These are phyloP conservation scores for Aleiodes alternator DNA, from an alignment of 2,888 invertebrate genomes.

Conservation along the genomic window DNA sequence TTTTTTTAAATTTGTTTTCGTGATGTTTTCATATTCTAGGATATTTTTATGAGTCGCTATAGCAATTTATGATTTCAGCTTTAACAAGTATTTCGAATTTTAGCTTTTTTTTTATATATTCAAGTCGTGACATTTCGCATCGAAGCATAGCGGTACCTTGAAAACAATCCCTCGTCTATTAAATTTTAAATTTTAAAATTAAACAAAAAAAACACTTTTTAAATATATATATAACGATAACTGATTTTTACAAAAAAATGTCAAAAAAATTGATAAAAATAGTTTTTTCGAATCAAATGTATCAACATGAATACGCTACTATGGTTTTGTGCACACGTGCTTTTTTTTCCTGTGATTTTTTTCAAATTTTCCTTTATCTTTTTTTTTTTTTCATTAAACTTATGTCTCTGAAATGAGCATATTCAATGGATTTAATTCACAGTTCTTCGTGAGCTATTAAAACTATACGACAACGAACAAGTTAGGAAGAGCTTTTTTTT, in stretches of 20 bases:
- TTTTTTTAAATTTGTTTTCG: neutral
- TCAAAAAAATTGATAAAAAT: neutral
- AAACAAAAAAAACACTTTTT: neutral
- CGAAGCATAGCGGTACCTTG: too few relatives aligned
- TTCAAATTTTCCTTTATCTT: too few relatives aligned
- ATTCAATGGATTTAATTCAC: too few relatives aligned
- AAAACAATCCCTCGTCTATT: neutral
- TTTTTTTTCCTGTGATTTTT: neutral
- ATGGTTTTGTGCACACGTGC: neutral
- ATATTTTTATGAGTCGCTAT: neutral
- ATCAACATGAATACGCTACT: neutral
- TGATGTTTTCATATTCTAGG: neutral
- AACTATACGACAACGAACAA: slow-evolving; percentile 67
- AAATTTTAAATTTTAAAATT: neutral
- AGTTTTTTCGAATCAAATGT: neutral
- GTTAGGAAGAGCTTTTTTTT: slow-evolving; percentile 74
- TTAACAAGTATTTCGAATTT: too few relatives aligned
- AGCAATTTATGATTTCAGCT: neutral
- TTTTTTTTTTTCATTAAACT: too few relatives aligned
- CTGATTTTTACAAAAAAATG: neutral
- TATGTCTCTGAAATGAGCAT: too few relatives aligned
- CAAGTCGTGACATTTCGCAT: too few relatives aligned
- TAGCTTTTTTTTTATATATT: too few relatives aligned
- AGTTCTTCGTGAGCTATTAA: slow-evolving; percentile 20
- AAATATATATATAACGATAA: neutral